Conservation (phyloP, 2,797 vertebrate species). For the Mus spretus region DNA sequence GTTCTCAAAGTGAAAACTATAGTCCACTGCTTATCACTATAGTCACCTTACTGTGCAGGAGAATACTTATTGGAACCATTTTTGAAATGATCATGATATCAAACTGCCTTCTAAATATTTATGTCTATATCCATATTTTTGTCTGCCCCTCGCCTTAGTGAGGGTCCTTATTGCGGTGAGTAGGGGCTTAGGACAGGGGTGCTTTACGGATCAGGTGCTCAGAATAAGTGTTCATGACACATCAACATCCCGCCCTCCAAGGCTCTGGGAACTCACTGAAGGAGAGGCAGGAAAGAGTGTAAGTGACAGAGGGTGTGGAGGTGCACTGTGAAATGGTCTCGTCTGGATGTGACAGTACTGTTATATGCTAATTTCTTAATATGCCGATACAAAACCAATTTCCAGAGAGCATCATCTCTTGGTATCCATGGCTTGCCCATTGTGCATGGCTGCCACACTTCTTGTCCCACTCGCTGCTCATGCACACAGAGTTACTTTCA, state of each 20-base stretch:
- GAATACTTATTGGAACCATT: background rate
- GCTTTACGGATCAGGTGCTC: background rate
- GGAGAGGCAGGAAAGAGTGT: background rate
- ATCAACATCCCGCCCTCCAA: background rate
- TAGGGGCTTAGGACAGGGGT: rapidly evolving
- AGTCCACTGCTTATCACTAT: background rate
- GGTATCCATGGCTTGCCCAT: background rate
- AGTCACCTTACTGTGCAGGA: background rate
- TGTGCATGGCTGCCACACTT: background rate
- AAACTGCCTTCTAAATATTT: background rate
- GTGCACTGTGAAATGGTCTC: background rate
- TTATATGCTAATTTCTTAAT: background rate
- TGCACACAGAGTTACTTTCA: background rate
- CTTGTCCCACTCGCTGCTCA: background rate
- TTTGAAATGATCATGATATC: background rate
- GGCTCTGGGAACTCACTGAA: background rate
- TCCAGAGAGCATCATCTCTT: background rate
- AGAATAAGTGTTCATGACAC: background rate
- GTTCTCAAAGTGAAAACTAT: background rate
- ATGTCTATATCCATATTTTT: background rate
- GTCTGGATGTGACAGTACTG: background rate
- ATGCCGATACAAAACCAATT: background rate
- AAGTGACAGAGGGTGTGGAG: background rate
- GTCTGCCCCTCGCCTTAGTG: background rate
- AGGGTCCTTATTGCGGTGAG: background rate